Percentiles rank a stretch among this genome's conserved stretches.
phyloP scores from a whole-genome alignment of 2,113 vertebrate species.

The Cyprinodon tularosa region DNA sequence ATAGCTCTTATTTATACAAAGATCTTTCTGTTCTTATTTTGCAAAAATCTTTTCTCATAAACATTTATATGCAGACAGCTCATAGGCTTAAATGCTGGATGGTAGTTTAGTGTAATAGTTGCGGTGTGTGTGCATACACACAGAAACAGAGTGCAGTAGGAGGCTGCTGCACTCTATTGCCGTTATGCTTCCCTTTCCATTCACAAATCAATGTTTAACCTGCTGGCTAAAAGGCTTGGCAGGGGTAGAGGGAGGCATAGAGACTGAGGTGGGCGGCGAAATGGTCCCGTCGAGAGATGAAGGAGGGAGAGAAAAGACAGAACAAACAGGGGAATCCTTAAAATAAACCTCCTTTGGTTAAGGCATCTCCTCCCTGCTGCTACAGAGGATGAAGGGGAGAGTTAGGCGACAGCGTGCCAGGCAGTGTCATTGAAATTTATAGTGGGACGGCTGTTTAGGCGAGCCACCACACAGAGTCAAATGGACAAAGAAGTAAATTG shows the following conservation, averaged over 20 bases:
- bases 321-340: constrained; percentile 64
- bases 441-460: constrained; percentile 38
- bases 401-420: constrained; percentile 33
- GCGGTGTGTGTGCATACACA: constrained; percentile 69
- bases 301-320: constrained; percentile 55
- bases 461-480: constrained; percentile 26
- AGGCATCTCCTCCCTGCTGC: constrained; percentile 69
- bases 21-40: too few species aligned
- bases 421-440: constrained; percentile 50
- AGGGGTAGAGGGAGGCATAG: constrained; percentile 71
- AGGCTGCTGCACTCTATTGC: constrained; percentile 62
- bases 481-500: constrained; percentile 31
- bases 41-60: too few species aligned
- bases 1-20: too few species aligned
- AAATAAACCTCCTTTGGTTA: constrained; percentile 71
- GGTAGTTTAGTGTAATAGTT: constrained; percentile 64
- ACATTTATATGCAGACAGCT: constrained; percentile 29
- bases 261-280: constrained; percentile 68
- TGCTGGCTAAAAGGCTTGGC: constrained; percentile 77
- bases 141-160: constrained; percentile 65
- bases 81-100: constrained; percentile 64
- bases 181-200: constrained; percentile 70
- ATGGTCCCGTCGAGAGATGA: constrained; percentile 55
- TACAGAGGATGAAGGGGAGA: constrained; percentile 37
- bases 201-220: constrained; percentile 85